Evolutionary conservation across 1,140 invertebrate genomes (phyloP).

Genomic region (Ditylenchus dipsaci): DNA sequence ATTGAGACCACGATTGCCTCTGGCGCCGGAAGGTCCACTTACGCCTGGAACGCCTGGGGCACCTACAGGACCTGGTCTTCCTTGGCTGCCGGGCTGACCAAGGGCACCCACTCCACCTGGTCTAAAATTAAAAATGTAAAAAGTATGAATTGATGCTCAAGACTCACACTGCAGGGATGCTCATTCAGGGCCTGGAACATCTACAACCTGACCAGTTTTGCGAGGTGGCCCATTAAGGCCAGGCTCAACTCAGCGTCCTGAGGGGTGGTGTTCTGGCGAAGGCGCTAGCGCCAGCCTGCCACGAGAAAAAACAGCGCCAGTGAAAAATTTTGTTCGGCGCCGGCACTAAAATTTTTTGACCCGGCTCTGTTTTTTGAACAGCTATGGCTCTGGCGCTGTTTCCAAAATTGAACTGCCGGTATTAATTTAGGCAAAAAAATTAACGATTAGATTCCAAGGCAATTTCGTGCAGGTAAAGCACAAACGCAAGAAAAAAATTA

Average conservation of each 20-base stretch:
- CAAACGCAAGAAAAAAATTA: too few species aligned
- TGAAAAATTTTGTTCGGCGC: too few species aligned
- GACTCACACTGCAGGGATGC: not conserved
- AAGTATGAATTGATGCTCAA: not conserved
- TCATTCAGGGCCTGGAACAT: not conserved
- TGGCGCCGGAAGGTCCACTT: not conserved
- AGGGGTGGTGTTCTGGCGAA: too few species aligned
- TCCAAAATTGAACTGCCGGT: too few species aligned
- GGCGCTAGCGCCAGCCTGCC: too few species aligned
- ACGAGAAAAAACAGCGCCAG: too few species aligned
- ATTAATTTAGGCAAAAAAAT: too few species aligned
- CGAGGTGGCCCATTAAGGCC: constrained; percentile 5
- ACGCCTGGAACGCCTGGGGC: constrained; percentile 4
- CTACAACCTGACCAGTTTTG: not conserved
- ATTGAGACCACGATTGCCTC: not conserved
- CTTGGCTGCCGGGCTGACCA: constrained; percentile 5
- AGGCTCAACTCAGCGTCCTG: constrained; percentile 5
- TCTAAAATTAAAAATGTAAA: not conserved
- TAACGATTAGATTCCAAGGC: too few species aligned
- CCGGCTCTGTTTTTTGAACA: too few species aligned
- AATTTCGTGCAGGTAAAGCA: too few species aligned
- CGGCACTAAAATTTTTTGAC: too few species aligned
- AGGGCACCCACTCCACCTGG: constrained; percentile 1
- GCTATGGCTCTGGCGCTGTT: too few species aligned
- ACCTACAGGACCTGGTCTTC: constrained; percentile 5